Conservation (phyloP, 1,140 invertebrate species). For the Telenomus remus region DNA sequence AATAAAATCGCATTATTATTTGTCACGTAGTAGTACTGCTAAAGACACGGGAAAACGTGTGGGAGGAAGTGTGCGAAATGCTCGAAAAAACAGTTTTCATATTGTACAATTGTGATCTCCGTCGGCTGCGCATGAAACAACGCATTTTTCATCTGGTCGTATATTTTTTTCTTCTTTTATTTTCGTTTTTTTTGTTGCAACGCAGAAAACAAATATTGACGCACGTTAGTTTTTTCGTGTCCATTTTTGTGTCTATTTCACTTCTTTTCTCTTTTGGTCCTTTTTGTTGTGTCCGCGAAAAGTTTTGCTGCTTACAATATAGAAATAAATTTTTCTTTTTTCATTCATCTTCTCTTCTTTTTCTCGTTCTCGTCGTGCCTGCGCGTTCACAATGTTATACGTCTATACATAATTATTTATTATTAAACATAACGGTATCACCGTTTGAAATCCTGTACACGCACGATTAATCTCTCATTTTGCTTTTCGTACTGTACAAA, state of each 20-base stretch:
- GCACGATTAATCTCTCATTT: slow-evolving; percentile 42
- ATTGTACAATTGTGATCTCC: slow-evolving; percentile 53
- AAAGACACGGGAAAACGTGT: slow-evolving; percentile 59
- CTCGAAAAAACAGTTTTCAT: slow-evolving; percentile 45
- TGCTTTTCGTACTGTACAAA: slow-evolving; percentile 65
- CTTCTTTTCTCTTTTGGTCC: slow-evolving; percentile 50
- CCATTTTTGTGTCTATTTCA: slow-evolving; percentile 1
- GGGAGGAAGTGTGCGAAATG: slow-evolving; percentile 52
- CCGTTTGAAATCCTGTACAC: slow-evolving; percentile 53
- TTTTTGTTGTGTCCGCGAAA: slow-evolving; percentile 26
- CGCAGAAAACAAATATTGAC: slow-evolving; percentile 55
- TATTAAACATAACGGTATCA: slow-evolving; percentile 51
- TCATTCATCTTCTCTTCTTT: slow-evolving; percentile 16
- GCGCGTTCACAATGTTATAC: slow-evolving; percentile 58
- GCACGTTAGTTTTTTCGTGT: slow-evolving; percentile 32
- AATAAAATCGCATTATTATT: slow-evolving; percentile 68
- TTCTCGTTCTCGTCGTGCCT: slow-evolving; percentile 57
- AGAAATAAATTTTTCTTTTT: slow-evolving; percentile 63
- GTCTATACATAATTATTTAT: slow-evolving; percentile 64
- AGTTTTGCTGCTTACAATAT: slow-evolving; percentile 58
- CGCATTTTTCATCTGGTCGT: neutral
- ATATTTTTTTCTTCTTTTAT: slow-evolving; percentile 9
- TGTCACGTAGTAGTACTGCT: slow-evolving; percentile 64
- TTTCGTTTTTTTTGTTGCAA: slow-evolving; percentile 42
- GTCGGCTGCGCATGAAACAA: slow-evolving; percentile 38